Evolutionary conservation across 1,140 invertebrate species (phyloP), one percentile per base, ranked within the genome.

Genomic region (Venustaconcha ellipsiformis): DNA sequence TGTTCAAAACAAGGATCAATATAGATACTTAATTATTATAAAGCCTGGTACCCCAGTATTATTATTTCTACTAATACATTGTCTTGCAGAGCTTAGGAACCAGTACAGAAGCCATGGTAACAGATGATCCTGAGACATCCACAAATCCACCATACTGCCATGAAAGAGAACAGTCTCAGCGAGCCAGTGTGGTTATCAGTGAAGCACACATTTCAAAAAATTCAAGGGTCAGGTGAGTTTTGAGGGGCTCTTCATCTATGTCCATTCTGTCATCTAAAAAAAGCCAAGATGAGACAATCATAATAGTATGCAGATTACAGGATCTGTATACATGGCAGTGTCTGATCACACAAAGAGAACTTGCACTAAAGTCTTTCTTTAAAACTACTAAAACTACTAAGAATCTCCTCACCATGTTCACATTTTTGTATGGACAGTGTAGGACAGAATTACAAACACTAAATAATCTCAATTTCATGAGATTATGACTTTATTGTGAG

Each of bases 161-260:
- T 48, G 37, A 48, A 48, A 48, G 37, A 8, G 37, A 59, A 14
- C 55, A 15, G 20, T 67, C 64, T 74, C 81, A 99, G 91, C 97
- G 95, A 55, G 98, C 98, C 67, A 99, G 91, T 85, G 99, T 97
- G 67, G 97, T 98, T 83, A 99, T 99, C 18, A 99, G 92, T 48
- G 96, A 95, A 30, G 98, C 97, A 90, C 98, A 99, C 97, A 99
- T 99, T 92, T 99, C 98, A 90, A 99, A 99, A 91, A 99, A 99
- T 92, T 99, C 98, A 95, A 99, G 98, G 6, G 97, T 99, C 89
- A 99, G 97, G 87, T 99, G 97, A 15, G 68, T 73, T 68, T 75
- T 59, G 18, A 72, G 37, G 55, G 70, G 74, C 26, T 86, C 82
- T 57, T 88, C 80, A 79, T 88, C 83, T 75, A 86, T 77, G 20